Conservation (phyloP, 1,140 invertebrate species). For the Leguminivora glycinivorella region DNA sequence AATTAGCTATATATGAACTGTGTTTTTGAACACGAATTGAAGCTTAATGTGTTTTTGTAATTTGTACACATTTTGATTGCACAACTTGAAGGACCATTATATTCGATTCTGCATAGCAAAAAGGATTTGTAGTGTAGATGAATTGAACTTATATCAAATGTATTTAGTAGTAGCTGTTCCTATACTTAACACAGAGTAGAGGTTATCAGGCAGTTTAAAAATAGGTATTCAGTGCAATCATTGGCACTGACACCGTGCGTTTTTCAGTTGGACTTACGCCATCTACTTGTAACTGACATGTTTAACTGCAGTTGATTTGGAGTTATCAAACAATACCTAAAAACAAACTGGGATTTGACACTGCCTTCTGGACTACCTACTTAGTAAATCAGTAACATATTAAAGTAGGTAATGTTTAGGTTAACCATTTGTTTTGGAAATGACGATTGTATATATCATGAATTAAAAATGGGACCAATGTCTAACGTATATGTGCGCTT, state of each 20-base stretch:
- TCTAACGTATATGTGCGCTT: slow-evolving; percentile 45
- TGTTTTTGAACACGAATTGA: slow-evolving; percentile 47
- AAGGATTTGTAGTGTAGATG: neutral
- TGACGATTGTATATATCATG: slow-evolving; percentile 15
- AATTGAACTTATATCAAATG: neutral
- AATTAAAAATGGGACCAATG: slow-evolving; percentile 62
- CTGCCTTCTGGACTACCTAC: neutral
- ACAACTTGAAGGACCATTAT: slow-evolving; percentile 51
- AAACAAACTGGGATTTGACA: slow-evolving; percentile 2
- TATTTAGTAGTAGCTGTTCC: neutral
- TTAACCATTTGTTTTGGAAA: neutral
- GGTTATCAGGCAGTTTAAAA: slow-evolving; percentile 22
- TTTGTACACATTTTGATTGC: slow-evolving; percentile 70
- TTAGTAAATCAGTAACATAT: neutral
- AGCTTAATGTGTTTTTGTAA: slow-evolving; percentile 57
- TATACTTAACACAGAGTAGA: slow-evolving; percentile 15
- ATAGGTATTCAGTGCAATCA: slow-evolving; percentile 2
- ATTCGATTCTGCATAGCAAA: neutral
- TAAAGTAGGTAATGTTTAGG: slow-evolving; percentile 4
- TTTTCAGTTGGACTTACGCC: slow-evolving; percentile 6
- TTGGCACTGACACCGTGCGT: slow-evolving; percentile 18
- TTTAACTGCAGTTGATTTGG: slow-evolving; percentile 60
- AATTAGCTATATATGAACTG: slow-evolving; percentile 51
- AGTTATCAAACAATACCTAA: slow-evolving; percentile 30
- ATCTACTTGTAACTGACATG: slow-evolving; percentile 37